Base-by-base conservation (phyloP, 2,888 invertebrate species). In the Pilophorus perplexus region DNA sequence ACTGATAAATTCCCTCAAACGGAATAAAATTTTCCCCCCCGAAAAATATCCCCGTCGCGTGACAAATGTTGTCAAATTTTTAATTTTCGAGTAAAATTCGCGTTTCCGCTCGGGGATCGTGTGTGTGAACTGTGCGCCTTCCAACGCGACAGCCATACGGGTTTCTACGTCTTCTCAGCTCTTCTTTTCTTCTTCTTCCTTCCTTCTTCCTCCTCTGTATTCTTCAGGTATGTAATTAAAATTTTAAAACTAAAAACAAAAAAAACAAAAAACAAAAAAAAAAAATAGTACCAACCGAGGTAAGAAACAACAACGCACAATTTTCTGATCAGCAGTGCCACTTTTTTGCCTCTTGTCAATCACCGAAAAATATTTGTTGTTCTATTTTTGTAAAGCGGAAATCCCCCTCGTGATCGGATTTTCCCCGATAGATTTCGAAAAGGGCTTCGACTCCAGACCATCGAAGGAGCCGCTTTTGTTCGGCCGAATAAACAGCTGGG, bases 141-240 rank as follows among this genome's bases (percentile, higher is more conserved):
- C 10, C 52, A 16, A 10, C 28, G 14, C 25, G 12, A 46, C 28
- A 6, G 33, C 33, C 33, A 33, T 33, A 33, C 33, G 6, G 6
- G 6, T 33, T 12, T 33, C 12, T 33, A 8, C 33, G 6, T 12
- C 33, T 33, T 33, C 14, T 16, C 28, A 16, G 40, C 27, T 33
- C 18, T 18, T 55, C 16, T 55, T 18, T 6, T 37, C 37, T 55
- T 20, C 20, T 55, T 23, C 42, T 38, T 20, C 25, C 59, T 59
- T 59, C 59, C 42, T 59, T 42, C 59, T 59, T 22, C 6, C 42
- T 42, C 25, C 59, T 16, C 22, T 20, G 42, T 16, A 22, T 27
- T 42, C 42, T 14, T 25, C 25, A 40, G 48, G 48, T 40, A 42
- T 23, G 59, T 52, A 28, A 57, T 22, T n/a, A 2, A 8, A 57